These are phyloP conservation scores for Ectobius pallidus DNA, from an alignment of 2,888 invertebrate genomes.

Conservation along the genomic window DNA sequence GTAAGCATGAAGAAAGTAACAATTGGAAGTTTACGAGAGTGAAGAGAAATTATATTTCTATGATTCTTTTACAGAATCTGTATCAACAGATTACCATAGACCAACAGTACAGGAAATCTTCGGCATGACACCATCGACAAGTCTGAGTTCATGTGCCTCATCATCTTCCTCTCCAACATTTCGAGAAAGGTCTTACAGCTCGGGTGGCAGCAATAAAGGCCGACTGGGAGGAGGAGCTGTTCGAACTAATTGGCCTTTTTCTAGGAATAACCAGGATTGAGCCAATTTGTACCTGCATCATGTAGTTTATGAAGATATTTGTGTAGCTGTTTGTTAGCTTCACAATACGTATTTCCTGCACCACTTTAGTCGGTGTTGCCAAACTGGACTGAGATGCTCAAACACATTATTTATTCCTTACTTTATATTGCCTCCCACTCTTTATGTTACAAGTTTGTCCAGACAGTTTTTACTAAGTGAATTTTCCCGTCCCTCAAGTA, in stretches of 20 bases:
- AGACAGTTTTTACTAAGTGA: not conserved
- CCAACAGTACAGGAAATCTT: slow-evolving; percentile 58
- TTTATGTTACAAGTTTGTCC: not conserved
- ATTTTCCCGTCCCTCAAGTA: not conserved
- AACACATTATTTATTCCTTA: not conserved
- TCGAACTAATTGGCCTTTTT: slow-evolving; percentile 53
- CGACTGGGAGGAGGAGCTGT: slow-evolving; percentile 48
- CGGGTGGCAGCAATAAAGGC: slow-evolving; percentile 52
- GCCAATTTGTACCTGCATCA: not conserved
- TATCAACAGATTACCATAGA: slow-evolving; percentile 51
- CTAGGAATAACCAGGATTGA: slow-evolving; percentile 42
- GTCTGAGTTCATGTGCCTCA: slow-evolving; percentile 55
- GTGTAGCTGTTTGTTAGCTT: not conserved
- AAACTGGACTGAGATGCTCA: not conserved
- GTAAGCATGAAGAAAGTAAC: no score
- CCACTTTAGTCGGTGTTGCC: no score
- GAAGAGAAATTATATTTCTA: no score
- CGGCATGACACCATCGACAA: slow-evolving; percentile 56
- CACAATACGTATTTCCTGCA: no score
- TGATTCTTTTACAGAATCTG: slow-evolving; percentile 52
- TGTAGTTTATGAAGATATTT: not conserved
- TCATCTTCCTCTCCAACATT: slow-evolving; percentile 54
- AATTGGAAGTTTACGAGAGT: no score
- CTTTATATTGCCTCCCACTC: not conserved
- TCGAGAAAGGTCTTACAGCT: slow-evolving; percentile 54